A percentile compares a stretch with the other conserved stretches of the same genome.
Evolutionary conservation across 1,140 invertebrate species (phyloP).

Genomic region (Drosophila nasuta): DNA sequence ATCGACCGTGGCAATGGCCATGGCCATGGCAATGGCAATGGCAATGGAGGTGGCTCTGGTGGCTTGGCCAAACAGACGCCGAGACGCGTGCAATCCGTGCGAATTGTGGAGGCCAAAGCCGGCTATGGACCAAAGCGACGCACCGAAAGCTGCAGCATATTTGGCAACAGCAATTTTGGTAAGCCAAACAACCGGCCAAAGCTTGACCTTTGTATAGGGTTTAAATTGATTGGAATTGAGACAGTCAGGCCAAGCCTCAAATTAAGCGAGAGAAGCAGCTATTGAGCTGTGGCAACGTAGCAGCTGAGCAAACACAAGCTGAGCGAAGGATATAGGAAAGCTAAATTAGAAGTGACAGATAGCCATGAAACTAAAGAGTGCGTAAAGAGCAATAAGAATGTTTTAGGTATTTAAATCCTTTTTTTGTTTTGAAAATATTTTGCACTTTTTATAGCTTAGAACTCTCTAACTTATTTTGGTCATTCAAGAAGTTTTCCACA

Average conservation of each 20-base stretch:
- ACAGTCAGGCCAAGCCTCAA: neutral
- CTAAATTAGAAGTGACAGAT: neutral
- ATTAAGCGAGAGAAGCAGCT: neutral
- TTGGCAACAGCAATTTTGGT: slow-evolving; percentile 80
- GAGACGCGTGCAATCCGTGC: slow-evolving; percentile 78
- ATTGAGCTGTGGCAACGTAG: neutral
- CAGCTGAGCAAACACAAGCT: neutral
- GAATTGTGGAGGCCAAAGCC: slow-evolving; percentile 77
- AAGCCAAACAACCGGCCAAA: slow-evolving; percentile 39
- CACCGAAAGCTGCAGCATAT: slow-evolving; percentile 82
- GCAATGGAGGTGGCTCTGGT: neutral
- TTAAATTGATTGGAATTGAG: slow-evolving; percentile 18
- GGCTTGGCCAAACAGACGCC: slow-evolving; percentile 69
- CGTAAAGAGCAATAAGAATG: too few species aligned
- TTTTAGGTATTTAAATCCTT: too few species aligned
- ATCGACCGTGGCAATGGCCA: slow-evolving; percentile 12
- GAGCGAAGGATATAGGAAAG: neutral
- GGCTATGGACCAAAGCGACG: slow-evolving; percentile 75
- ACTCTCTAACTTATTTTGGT: too few species aligned
- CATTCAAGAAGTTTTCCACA: too few species aligned
- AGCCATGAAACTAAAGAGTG: neutral
- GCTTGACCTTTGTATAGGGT: neutral
- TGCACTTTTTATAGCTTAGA: too few species aligned
- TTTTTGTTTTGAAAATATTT: too few species aligned
- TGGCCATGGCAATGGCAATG: slow-evolving; percentile 22